Base-by-base conservation (phyloP, 2,888 invertebrate species). In the Drosophila lutescens region DNA sequence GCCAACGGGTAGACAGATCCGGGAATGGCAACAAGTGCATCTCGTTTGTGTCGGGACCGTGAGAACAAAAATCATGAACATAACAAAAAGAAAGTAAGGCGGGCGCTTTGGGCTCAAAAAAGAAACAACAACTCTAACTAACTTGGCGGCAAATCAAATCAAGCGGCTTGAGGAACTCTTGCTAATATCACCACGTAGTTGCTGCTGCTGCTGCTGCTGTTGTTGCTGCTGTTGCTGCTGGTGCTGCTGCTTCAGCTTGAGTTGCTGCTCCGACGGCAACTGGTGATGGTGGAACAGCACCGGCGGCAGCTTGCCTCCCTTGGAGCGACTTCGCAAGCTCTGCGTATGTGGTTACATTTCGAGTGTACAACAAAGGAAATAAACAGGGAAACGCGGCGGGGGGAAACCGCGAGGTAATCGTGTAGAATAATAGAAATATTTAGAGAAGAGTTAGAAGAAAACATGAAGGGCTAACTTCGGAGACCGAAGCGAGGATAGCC, bases 141-240 rank as follows among this genome's bases (percentile, higher is more conserved):
- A 91, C 91, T 89, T 89, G 88, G 83, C 89, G 77, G 89, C 91
- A 91, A 90, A 90, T 90, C 88, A 90, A 89, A 90, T 90, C 86
- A 91, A 91, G 90, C 90, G 90, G 90, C 89, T 91, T 85, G 86
- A 88, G 82, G 88, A 86, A 88, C 68, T 86, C 80, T 88, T 86
- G 81, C 71, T 84, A 70, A 74, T 89, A 88, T 90, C 90, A 90
- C 91, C 90, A 82, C 90, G 88, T 87, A 85, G 90, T 82, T 84
- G 88, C 72, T 86, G 87, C 60, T 86, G 85, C 54, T 86, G 90
- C n/a, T 81, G 82, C 46, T 79, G 80, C 46, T 79, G 80, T 23
- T 80, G 83, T 44, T 80, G 77, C 2, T 69, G 66, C 1, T 65
- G 74, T 50, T 74, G 78, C 15, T 66, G 34, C 10, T 32, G 32